Conservation (phyloP, 2,113 vertebrate genomes). For the Cricetomys ansorgei region DNA sequence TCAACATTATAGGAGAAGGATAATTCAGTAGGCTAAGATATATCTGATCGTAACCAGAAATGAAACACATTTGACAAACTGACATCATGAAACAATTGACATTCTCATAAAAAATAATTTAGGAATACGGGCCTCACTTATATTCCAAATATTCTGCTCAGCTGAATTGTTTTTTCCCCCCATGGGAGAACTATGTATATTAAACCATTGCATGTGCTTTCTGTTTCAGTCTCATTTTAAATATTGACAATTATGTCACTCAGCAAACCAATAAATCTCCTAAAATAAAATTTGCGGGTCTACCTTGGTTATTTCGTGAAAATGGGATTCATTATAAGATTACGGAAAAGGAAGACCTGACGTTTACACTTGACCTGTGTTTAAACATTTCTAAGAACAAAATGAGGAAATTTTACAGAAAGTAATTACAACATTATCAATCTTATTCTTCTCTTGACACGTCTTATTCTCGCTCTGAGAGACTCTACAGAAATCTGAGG, state of each 20-base stretch:
- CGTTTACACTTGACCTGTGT: constrained; percentile 35
- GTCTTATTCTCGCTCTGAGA: background rate
- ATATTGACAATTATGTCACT: background rate
- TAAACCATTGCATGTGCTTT: constrained; percentile 17
- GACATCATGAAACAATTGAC: background rate
- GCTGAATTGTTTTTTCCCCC: background rate
- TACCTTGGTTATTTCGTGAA: constrained; percentile 40
- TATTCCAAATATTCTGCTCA: constrained; percentile 51
- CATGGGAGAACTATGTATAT: constrained; percentile 15
- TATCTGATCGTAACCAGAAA: background rate
- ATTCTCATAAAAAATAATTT: constrained; percentile 66
- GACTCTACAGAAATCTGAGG: background rate
- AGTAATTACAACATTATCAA: background rate
- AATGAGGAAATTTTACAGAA: background rate
- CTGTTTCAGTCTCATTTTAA: constrained; percentile 58
- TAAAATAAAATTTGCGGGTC: constrained; percentile 31
- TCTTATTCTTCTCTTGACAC: constrained; percentile 47
- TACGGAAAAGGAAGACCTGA: background rate
- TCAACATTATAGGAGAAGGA: background rate
- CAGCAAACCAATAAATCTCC: constrained; percentile 17
- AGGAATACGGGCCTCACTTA: background rate
- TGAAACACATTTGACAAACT: constrained; percentile 11
- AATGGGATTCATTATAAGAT: background rate
- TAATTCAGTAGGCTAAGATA: constrained; percentile 3
- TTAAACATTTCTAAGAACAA: constrained; percentile 40